phyloP scores from a whole-genome alignment of 2,797 vertebrate genomes.

The Sus cebifrons region DNA sequence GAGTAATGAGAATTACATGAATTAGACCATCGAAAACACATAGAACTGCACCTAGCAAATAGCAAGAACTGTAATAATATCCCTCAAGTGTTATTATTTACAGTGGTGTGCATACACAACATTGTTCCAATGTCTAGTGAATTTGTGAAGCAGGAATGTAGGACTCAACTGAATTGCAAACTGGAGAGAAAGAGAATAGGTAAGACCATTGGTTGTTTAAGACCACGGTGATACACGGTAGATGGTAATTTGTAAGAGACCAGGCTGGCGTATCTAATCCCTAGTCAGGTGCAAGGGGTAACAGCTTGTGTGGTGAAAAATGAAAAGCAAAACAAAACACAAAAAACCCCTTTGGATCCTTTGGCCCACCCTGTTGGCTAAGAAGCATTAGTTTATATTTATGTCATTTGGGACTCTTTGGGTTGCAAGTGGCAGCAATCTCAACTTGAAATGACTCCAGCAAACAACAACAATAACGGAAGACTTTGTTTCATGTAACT shows the following conservation, averaged over 20 bases:
- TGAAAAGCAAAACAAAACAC: background rate
- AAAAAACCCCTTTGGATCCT: background rate
- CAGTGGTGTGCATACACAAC: background rate
- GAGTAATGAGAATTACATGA: background rate
- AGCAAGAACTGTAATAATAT: background rate
- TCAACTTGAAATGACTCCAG: background rate
- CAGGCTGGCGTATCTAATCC: background rate
- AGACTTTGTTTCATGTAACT: background rate
- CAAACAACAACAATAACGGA: background rate
- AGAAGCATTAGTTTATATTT: background rate
- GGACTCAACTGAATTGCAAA: slow-evolving; percentile 76
- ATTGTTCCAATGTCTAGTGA: slow-evolving; percentile 70
- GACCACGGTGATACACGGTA: background rate
- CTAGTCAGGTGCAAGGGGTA: background rate
- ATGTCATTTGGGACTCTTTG: background rate
- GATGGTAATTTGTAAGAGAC: background rate
- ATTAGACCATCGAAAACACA: background rate
- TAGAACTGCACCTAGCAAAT: background rate
- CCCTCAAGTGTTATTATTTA: background rate
- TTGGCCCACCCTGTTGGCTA: background rate
- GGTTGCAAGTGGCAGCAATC: background rate
- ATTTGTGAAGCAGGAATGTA: slow-evolving; percentile 80
- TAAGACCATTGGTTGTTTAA: background rate
- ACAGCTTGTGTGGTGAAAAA: background rate
- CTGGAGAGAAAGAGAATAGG: background rate